These are phyloP conservation scores for Drymodes brunneopygia DNA, from an alignment of 2,113 vertebrate species.

Conservation along the genomic window DNA sequence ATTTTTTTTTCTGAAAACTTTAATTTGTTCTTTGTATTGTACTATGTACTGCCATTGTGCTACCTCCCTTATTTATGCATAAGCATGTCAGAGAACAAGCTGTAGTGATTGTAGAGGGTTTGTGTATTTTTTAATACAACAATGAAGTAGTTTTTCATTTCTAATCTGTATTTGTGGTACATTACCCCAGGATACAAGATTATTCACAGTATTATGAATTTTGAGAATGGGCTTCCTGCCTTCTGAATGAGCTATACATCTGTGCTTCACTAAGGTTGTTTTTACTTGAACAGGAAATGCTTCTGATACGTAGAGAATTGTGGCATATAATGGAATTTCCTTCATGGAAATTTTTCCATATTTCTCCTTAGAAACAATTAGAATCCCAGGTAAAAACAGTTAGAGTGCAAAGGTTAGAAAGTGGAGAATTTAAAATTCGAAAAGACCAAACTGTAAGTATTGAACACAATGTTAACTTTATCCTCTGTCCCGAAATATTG, in stretches of 20 bases:
- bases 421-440: neutral
- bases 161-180: neutral
- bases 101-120: neutral
- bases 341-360: neutral
- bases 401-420: neutral
- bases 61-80: neutral
- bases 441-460: neutral
- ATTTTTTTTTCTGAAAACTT: neutral
- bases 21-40: neutral
- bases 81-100: neutral
- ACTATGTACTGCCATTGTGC: neutral
- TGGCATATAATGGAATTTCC: neutral
- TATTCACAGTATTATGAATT: neutral
- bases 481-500: neutral
- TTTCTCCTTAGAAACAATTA: neutral
- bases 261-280: neutral
- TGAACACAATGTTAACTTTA: neutral
- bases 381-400: neutral
- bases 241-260: neutral
- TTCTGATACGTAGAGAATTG: neutral
- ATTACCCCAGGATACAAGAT: neutral
- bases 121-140: neutral
- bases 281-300: neutral
- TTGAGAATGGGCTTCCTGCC: neutral
- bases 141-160: neutral